A percentile compares a stretch with the other conserved stretches of the same genome.
Evolutionary conservation across 2,113 vertebrate species (phyloP).

Genomic region (Laterallus jamaicensis): DNA sequence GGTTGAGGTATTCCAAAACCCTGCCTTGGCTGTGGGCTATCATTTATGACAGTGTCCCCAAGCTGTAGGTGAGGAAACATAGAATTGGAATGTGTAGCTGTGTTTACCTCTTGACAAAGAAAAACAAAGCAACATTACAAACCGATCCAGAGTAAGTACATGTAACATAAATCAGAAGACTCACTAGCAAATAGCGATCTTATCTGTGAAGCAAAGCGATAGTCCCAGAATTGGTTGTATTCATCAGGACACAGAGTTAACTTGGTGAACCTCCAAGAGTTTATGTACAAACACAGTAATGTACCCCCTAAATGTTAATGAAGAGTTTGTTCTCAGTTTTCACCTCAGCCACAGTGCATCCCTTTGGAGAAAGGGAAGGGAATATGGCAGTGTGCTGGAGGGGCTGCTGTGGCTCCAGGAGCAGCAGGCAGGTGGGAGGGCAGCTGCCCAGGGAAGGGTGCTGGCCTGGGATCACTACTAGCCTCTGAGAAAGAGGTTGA

Average conservation of each 20-base stretch:
- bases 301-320: neutral
- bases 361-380: neutral
- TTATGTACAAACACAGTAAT: neutral
- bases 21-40: neutral
- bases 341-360: rapidly evolving
- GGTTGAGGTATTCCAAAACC: neutral
- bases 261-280: neutral
- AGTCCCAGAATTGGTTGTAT: neutral
- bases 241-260: neutral
- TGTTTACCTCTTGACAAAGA: neutral
- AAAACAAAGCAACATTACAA: neutral
- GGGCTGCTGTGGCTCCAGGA: neutral
- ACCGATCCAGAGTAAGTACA: neutral
- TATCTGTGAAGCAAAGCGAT: neutral
- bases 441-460: neutral
- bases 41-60: neutral
- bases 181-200: neutral
- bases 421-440: neutral
- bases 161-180: neutral
- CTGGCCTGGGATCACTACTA: neutral
- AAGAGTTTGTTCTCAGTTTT: neutral
- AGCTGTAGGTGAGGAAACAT: neutral
- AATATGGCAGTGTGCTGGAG: rapidly evolving
- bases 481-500: neutral
- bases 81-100: neutral